phyloP scores from a whole-genome alignment of 2,797 vertebrate genomes.

The Hemibagrus guttatus region DNA sequence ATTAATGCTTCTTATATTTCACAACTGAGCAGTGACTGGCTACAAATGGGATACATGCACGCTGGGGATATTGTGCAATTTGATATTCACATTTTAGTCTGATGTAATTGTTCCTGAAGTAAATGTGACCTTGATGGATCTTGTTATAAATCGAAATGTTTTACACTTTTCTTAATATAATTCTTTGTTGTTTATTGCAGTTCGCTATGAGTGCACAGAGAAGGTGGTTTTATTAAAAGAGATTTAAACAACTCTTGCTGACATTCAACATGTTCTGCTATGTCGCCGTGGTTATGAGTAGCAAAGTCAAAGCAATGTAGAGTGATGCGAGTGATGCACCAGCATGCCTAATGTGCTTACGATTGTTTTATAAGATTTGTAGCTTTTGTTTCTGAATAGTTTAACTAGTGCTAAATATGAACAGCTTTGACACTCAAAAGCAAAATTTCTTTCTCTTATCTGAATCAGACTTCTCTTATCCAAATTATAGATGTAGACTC shows the following conservation, averaged over 20 bases:
- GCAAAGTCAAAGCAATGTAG: slow-evolving; percentile 39
- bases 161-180: background rate
- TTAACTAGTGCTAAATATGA: slow-evolving; percentile 24
- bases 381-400: slow-evolving; percentile 8
- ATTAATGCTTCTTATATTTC: slow-evolving; percentile 40
- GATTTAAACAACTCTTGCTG: slow-evolving; percentile 25
- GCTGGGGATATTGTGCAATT: background rate
- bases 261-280: slow-evolving; percentile 27
- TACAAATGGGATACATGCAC: background rate
- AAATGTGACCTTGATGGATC: background rate
- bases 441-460: background rate
- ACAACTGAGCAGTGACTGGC: slow-evolving; percentile 27
- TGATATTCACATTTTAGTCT: background rate
- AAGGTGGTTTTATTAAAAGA: slow-evolving; percentile 33
- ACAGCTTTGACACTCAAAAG: slow-evolving; percentile 12
- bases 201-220: slow-evolving; percentile 7
- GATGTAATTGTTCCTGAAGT: background rate
- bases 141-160: background rate
- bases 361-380: slow-evolving; percentile 18
- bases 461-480: slow-evolving; percentile 33
- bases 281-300: slow-evolving; percentile 36
- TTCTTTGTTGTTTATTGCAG: background rate
- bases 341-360: slow-evolving; percentile 29
- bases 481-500: slow-evolving; percentile 35
- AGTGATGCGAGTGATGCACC: slow-evolving; percentile 31